Evolutionary conservation across 2,113 vertebrate genomes (phyloP).

Genomic region (Lophius piscatorius): DNA sequence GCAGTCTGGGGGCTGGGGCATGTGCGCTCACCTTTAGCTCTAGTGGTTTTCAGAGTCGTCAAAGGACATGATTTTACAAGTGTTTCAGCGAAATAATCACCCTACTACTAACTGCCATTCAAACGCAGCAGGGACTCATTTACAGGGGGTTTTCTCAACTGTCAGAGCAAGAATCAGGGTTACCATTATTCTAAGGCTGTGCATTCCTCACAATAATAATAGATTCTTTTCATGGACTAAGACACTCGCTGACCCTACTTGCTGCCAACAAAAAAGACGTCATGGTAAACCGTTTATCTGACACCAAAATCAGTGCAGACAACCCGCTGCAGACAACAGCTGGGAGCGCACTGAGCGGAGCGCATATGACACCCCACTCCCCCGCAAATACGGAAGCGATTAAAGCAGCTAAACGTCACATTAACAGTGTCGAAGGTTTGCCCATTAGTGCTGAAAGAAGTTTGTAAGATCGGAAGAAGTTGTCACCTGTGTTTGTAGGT

Average conservation of each 20-base stretch:
- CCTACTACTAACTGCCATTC: constrained; percentile 55
- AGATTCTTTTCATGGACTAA: background rate
- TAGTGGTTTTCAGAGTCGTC: constrained; percentile 57
- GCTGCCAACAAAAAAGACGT: background rate
- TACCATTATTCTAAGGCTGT: constrained; percentile 27
- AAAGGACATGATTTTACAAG: constrained; percentile 66
- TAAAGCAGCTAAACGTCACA: background rate
- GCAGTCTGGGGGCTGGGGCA: constrained; percentile 64
- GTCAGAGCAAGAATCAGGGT: constrained; percentile 30
- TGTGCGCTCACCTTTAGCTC: constrained; percentile 70
- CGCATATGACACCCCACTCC: constrained; percentile 41
- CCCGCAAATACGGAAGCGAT: constrained; percentile 8
- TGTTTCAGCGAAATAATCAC: constrained; percentile 67
- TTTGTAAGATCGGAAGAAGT: too few relatives aligned
- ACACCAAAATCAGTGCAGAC: constrained; percentile 29
- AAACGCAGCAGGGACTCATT: constrained; percentile 27
- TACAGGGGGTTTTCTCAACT: constrained; percentile 53
- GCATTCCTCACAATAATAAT: constrained; percentile 24
- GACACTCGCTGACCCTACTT: background rate
- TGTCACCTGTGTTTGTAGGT: constrained; percentile 24
- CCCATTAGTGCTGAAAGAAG: too few relatives aligned
- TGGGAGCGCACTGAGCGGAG: constrained; percentile 40
- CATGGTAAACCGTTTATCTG: constrained; percentile 23
- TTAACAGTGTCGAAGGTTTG: too few relatives aligned
- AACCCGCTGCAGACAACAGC: constrained; percentile 64